phyloP scores from a whole-genome alignment of 1,140 invertebrate genomes.

The Ganaspis sp. region DNA sequence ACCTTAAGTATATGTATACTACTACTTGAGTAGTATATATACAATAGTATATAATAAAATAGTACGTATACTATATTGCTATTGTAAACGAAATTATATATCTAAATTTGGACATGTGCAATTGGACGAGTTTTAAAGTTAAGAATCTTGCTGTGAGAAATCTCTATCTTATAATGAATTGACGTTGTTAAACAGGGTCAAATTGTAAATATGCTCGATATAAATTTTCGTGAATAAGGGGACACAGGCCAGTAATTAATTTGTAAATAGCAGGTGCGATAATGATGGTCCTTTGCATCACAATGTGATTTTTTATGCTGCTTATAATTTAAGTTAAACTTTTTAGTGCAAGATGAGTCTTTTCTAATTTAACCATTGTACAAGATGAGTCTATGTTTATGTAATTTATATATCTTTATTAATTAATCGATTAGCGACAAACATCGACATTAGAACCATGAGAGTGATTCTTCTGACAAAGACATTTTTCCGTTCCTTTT shows the following conservation, averaged over 20 bases:
- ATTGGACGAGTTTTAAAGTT: slow-evolving; percentile 19
- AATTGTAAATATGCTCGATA: slow-evolving; percentile 41
- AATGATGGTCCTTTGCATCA: slow-evolving; percentile 29
- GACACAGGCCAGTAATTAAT: slow-evolving; percentile 57
- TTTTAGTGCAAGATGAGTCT: no score
- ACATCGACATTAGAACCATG: no score
- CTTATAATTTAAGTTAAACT: slow-evolving; percentile 2
- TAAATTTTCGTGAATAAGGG: slow-evolving; percentile 42
- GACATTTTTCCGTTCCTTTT: no score
- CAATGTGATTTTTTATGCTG: slow-evolving; percentile 20
- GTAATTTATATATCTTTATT: slow-evolving; percentile 40
- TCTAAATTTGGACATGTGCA: slow-evolving; percentile 44
- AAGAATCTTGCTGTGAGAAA: background rate
- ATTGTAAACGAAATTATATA: background rate
- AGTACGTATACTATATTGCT: slow-evolving; percentile 19
- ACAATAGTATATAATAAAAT: no score
- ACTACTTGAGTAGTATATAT: no score
- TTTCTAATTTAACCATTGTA: no score
- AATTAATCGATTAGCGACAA: background rate
- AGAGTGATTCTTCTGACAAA: no score
- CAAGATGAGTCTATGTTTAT: slow-evolving; percentile 39
- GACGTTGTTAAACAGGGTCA: slow-evolving; percentile 37
- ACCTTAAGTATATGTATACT: background rate
- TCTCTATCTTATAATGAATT: background rate
- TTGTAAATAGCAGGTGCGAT: slow-evolving; percentile 46